Evolutionary conservation across 2,888 invertebrate genomes (phyloP).

Genomic region (Microctonus brassicae): DNA sequence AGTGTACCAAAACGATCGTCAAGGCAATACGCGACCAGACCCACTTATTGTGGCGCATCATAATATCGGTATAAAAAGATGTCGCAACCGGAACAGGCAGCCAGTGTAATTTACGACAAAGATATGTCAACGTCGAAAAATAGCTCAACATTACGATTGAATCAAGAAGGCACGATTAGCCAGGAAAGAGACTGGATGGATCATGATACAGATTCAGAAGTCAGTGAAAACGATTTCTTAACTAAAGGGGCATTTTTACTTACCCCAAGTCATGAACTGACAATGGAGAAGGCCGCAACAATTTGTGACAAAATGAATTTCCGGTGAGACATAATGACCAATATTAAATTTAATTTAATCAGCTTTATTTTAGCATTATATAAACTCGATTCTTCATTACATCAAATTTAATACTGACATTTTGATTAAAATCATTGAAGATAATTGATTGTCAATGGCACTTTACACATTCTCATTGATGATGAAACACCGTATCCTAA

Average conservation of each 20-base stretch:
- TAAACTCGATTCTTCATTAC: neutral
- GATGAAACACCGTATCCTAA: too few species aligned
- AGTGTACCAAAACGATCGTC: constrained; percentile 54
- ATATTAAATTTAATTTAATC: neutral
- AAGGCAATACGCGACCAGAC: constrained; percentile 36
- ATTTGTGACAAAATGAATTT: constrained; percentile 92
- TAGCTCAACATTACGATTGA: constrained; percentile 59
- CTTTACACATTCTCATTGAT: too few species aligned
- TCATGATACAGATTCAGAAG: constrained; percentile 84
- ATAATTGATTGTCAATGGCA: too few species aligned
- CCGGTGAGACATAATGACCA: constrained; percentile 53
- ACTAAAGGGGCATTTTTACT: constrained; percentile 86
- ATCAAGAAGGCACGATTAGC: constrained; percentile 69
- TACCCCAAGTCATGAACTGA: constrained; percentile 88
- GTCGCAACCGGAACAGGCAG: constrained; percentile 57
- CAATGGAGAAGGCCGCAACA: constrained; percentile 86
- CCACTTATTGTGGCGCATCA: constrained; percentile 17
- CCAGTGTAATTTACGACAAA: constrained; percentile 61
- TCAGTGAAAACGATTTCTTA: constrained; percentile 82
- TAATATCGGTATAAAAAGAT: constrained; percentile 61
- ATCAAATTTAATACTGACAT: constrained; percentile 32
- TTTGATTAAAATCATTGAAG: too few species aligned
- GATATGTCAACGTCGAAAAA: constrained; percentile 65
- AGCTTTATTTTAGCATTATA: neutral
- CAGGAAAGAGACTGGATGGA: constrained; percentile 71